phyloP scores from a whole-genome alignment of 2,113 vertebrate species.

The Gnathonemus longibarbis region DNA sequence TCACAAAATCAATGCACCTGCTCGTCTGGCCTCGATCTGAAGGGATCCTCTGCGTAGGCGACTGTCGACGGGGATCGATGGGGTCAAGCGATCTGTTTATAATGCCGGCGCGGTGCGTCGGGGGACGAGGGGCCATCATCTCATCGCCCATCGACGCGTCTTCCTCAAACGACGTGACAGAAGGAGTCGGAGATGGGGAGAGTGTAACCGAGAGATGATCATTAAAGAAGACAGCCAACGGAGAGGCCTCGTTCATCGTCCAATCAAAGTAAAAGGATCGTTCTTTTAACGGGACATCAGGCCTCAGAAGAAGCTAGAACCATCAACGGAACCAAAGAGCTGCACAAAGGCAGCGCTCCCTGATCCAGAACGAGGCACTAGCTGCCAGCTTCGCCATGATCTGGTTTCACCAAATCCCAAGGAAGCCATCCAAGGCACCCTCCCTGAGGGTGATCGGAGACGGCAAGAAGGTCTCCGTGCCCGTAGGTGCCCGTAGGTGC shows the following conservation, averaged over 20 bases:
- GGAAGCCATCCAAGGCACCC: background rate
- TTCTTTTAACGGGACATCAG: background rate
- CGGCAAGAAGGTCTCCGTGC: background rate
- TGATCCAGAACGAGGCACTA: background rate
- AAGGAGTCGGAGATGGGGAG: slow-evolving; percentile 44
- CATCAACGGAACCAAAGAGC: background rate
- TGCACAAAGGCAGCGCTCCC: background rate
- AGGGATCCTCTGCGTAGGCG: slow-evolving; percentile 54
- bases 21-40: slow-evolving; percentile 41
- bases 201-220: slow-evolving; percentile 15
- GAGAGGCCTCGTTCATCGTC: background rate
- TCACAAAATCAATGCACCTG: slow-evolving; percentile 85
- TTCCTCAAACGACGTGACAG: slow-evolving; percentile 51
- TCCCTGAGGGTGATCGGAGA: background rate
- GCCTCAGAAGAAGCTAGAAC: background rate
- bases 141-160: slow-evolving; percentile 23
- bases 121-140: slow-evolving; percentile 42
- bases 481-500: background rate
- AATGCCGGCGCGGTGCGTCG: slow-evolving; percentile 63
- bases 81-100: slow-evolving; percentile 84
- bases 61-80: slow-evolving; percentile 50
- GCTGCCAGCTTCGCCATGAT: background rate
- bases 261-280: background rate
- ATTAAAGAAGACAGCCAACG: background rate
- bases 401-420: background rate